Evolutionary conservation across 2,113 vertebrate genomes (phyloP).

Genomic region (Geococcyx californianus): DNA sequence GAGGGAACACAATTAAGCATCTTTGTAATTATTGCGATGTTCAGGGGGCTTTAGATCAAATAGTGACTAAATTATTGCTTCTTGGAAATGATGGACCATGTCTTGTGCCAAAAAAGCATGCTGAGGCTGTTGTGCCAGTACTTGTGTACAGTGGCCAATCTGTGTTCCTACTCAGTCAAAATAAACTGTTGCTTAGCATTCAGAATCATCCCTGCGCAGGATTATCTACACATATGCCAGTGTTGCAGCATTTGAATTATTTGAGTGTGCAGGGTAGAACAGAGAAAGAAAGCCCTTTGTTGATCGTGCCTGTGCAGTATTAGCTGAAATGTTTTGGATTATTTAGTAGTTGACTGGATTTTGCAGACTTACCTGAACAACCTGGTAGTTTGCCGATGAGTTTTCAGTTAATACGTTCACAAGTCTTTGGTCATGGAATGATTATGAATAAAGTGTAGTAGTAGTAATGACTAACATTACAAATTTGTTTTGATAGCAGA

Average conservation of each 20-base stretch:
- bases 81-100: accelerated
- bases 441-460: neutral
- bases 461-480: neutral
- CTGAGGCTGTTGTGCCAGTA: neutral
- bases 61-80: neutral
- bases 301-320: neutral
- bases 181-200: neutral
- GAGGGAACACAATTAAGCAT: neutral
- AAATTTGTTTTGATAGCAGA: neutral
- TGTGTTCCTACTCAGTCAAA: neutral
- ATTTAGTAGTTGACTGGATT: neutral
- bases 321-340: neutral
- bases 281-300: neutral
- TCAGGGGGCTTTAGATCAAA: neutral
- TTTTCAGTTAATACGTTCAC: neutral
- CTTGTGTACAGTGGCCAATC: neutral
- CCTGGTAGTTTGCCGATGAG: neutral
- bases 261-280: neutral
- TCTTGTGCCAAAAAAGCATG: neutral
- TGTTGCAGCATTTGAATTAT: neutral
- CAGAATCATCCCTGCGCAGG: neutral
- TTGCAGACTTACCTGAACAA: neutral
- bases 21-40: neutral
- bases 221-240: neutral
- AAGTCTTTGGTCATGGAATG: neutral